Base-by-base conservation (phyloP, 2,888 invertebrate species). In the Drosophila bunnanda region DNA sequence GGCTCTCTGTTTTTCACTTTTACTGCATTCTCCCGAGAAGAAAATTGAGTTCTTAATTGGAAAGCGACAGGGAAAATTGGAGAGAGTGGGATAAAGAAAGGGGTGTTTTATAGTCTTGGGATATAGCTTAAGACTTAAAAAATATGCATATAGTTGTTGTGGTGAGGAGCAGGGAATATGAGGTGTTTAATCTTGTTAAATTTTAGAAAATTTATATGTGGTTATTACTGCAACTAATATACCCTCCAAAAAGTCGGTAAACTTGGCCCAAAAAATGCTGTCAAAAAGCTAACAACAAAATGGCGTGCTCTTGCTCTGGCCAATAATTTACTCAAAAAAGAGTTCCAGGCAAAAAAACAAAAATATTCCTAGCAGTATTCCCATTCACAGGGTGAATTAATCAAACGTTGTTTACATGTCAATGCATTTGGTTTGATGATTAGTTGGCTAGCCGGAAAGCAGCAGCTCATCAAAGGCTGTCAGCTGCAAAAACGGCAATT, bases 341-440 rank as follows among this genome's bases (percentile, higher is more conserved):
- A 61, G 13, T 20, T n/a, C 3, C 22, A 12, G 12, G 12, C 6
- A 32, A 52, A 52, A 60, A 39, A 39, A 3, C 10, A 32, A 30
- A 30, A 30, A 30, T 25, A 5, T 25, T 3, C 32, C 32, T 13
- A 15, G 8, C 32, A 41, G 32, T 39, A 17, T 22, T 46, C 46
- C 28, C 28, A 30, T 12, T 46, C 46, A 28, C 46, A 7, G 46
- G 25, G 9, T 15, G 38, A 57, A 46, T 75, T 77, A 79, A 62
- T 77, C 75, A 62, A 70, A 75, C 60, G 80, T 77, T 85, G 76
- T 83, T 83, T 77, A 83, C 83, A 86, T 83, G 77, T 72, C 83
- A 83, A 74, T 83, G 83, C 60, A 71, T 79, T 80, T 80, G 53
- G 72, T 70, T 77, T 75, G 50, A 68, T 73, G 83, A 82, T 82